Base-by-base conservation (phyloP, 2,888 invertebrate species). In the Drosophila testacea region DNA sequence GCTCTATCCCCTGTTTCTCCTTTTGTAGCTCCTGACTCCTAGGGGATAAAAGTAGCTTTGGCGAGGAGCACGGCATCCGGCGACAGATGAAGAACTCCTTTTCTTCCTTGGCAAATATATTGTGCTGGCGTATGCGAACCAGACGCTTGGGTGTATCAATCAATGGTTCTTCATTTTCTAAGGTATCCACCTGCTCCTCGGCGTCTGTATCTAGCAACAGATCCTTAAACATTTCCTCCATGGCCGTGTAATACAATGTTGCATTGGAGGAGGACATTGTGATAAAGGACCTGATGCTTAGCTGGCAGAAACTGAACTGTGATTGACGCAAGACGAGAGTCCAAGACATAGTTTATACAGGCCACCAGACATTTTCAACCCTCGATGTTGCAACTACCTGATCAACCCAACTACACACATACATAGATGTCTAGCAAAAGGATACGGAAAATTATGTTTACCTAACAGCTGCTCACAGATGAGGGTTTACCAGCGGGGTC, bases 141-240 rank as follows among this genome's bases (percentile, higher is more conserved):
- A 64, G 36, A 0, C 77, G 73, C 44, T 74, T 83, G 1, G 87
- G 77, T 4, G 84, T 73, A 9, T 44, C 62, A 1, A 62, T 61
- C 44, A 64, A 50, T 9, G 74, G 61, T 11, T 59, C 41, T n/a
- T 47, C 38, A 5, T 36, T 32, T 41, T 34, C 54, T 13, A n/a
- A 32, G 34, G 48, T 28, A 16, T 10, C 27, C 51, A 42, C 59
- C 48, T 54, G 61, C 27, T 69, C 46, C 6, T 50, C 70, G n/a
- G 13, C 30, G 28, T 46, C 69, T 48, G 59, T 46, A 5, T 71
- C 74, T 34, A 55, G 44, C 54, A 41, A 7, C 44, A 80, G 6
- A n/a, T 83, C 87, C 48, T 67, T 67, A 42, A 81, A 73, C 66
- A 83, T 69, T 2, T 73, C 76, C 4, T 83, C 84, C 32, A 83